phyloP scores from a whole-genome alignment of 2,888 invertebrate species.

The Atherix ibis region DNA sequence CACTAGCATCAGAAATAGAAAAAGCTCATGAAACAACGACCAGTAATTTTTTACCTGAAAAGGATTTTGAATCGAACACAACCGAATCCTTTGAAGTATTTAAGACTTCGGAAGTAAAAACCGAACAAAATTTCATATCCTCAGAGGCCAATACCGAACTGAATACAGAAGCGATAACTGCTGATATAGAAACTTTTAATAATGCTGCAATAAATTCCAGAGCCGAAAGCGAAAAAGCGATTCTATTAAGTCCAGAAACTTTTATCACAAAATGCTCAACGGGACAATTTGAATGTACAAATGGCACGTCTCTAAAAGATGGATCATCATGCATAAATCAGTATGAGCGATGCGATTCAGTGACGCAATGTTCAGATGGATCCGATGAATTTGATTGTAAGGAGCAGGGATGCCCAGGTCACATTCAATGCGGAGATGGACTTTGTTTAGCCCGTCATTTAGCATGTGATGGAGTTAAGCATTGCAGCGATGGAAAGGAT shows the following conservation, averaged over 20 bases:
- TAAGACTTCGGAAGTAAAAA: conserved; percentile 9
- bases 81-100: conserved; percentile 14
- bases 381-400: conserved; percentile 44
- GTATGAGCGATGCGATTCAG: conserved; percentile 38
- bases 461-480: conserved; percentile 44
- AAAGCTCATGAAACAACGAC: conserved; percentile 10
- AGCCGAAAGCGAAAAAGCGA: background rate
- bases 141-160: conserved; percentile 1
- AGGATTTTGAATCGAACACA: conserved; percentile 15
- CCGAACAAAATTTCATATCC: conserved; percentile 2
- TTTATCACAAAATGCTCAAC: conserved; percentile 37
- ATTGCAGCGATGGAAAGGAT: conserved; percentile 45
- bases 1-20: conserved; percentile 3
- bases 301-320: conserved; percentile 40
- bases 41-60: conserved; percentile 16
- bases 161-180: conserved; percentile 1
- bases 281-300: conserved; percentile 42
- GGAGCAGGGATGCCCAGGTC: conserved; percentile 39
- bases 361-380: conserved; percentile 43
- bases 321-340: conserved; percentile 40
- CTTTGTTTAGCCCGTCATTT: conserved; percentile 42
- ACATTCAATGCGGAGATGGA: conserved; percentile 41
- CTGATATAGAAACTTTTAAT: background rate
- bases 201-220: background rate
- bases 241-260: background rate